Conservation (phyloP, 2,113 vertebrate species). For the Centropus bengalensis region DNA sequence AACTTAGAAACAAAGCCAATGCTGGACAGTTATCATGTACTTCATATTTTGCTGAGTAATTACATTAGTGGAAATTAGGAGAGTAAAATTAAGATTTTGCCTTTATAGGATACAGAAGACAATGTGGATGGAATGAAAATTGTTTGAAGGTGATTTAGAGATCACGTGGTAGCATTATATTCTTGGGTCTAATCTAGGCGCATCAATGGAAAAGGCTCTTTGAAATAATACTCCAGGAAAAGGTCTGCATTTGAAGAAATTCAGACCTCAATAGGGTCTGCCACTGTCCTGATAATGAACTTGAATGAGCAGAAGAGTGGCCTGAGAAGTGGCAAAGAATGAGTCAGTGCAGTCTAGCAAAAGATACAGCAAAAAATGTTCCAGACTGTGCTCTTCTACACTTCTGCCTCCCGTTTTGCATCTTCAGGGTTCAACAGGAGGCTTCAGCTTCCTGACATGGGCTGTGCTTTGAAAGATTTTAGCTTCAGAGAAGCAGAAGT, state of each 20-base stretch:
- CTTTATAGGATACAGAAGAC: not conserved
- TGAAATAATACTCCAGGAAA: not conserved
- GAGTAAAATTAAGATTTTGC: not conserved
- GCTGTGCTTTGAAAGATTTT: not conserved
- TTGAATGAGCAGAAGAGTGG: not conserved
- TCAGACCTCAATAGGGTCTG: not conserved
- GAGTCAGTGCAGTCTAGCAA: not conserved
- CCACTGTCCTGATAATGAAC: not conserved
- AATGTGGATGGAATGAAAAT: not conserved
- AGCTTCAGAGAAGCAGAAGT: not conserved
- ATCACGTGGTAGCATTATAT: not conserved
- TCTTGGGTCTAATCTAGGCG: not conserved
- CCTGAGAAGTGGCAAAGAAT: not conserved
- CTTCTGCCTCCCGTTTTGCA: not conserved
- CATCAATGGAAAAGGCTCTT: not conserved
- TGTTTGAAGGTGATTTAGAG: not conserved
- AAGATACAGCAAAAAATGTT: rapidly evolving
- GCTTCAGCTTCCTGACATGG: not conserved
- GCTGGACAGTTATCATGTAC: not conserved
- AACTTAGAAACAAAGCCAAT: not conserved
- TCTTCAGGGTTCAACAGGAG: not conserved
- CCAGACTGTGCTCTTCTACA: not conserved
- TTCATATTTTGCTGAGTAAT: not conserved
- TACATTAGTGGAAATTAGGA: not conserved
- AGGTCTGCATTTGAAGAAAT: not conserved